Evolutionary conservation across 1,140 invertebrate species (phyloP).

Genomic region (Rhyzopertha dominica): DNA sequence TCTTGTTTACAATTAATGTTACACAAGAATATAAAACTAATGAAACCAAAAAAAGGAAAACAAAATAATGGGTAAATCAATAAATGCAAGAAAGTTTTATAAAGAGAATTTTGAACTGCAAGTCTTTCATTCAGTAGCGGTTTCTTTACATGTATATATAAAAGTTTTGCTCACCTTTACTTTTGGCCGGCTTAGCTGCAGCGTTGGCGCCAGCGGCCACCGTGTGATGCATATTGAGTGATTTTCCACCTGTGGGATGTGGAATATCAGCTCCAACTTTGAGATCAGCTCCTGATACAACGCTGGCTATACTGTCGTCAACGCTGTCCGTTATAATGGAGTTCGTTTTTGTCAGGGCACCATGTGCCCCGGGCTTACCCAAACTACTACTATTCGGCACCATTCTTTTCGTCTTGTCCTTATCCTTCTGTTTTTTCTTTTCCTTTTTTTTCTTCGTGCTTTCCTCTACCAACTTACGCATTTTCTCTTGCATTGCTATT

Average conservation of each 20-base stretch:
- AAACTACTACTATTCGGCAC: conserved; percentile 49
- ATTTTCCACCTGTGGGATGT: conserved; percentile 43
- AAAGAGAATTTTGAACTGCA: too few relatives aligned
- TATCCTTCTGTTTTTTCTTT: conserved; percentile 72
- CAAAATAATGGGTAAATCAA: background rate
- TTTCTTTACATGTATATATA: background rate
- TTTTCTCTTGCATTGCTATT: conserved; percentile 87
- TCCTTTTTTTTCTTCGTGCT: conserved; percentile 72
- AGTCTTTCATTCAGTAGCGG: background rate
- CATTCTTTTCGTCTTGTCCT: conserved; percentile 57
- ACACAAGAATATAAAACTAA: too few relatives aligned
- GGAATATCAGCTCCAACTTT: conserved; percentile 50
- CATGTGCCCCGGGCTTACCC: conserved; percentile 48
- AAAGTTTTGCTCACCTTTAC: conserved; percentile 47
- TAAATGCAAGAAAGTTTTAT: background rate
- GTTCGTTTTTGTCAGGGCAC: conserved; percentile 50
- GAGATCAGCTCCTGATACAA: conserved; percentile 50
- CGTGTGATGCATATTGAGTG: conserved; percentile 41
- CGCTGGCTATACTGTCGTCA: conserved; percentile 52
- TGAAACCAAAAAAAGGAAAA: conserved; percentile 8
- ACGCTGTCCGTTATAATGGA: conserved; percentile 51
- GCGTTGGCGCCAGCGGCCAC: conserved; percentile 40
- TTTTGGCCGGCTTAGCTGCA: conserved; percentile 48
- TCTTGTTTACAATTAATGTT: too few relatives aligned
- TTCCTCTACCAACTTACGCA: conserved; percentile 80